Conservation (phyloP, 1,140 invertebrate species). For the Zaprionus ghesquierei region DNA sequence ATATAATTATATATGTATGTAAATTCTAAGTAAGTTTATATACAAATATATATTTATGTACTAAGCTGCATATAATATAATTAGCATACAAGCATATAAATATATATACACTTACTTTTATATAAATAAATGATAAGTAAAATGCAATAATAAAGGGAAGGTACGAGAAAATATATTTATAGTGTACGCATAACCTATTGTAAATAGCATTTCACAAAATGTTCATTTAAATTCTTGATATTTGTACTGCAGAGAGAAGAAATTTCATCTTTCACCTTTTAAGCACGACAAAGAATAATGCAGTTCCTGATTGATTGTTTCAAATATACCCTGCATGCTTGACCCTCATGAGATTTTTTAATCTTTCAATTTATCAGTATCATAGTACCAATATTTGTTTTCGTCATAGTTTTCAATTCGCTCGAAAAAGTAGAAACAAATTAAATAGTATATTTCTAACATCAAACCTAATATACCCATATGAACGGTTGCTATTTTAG, state of each 20-base stretch:
- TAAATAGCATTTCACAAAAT: slow-evolving; percentile 58
- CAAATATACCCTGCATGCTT: slow-evolving; percentile 15
- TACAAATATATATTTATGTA: slow-evolving; percentile 4
- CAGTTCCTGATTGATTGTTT: neutral
- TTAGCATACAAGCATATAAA: slow-evolving; percentile 1
- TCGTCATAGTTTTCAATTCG: neutral
- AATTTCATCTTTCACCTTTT: slow-evolving; percentile 53
- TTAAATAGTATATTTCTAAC: no score
- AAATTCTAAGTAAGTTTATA: slow-evolving; percentile 17
- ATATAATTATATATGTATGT: slow-evolving; percentile 15
- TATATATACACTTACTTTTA: slow-evolving; percentile 22
- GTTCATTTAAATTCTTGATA: slow-evolving; percentile 46
- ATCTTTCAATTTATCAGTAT: no score
- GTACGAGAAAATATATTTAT: slow-evolving; percentile 52
- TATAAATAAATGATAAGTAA: slow-evolving; percentile 31
- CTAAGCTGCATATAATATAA: neutral
- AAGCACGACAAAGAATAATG: slow-evolving; percentile 17
- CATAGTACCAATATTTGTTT: neutral
- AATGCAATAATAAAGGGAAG: slow-evolving; percentile 31
- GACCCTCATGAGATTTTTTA: neutral
- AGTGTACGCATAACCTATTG: slow-evolving; percentile 68
- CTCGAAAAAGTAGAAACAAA: neutral
- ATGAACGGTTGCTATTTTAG: no score
- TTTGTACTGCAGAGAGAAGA: slow-evolving; percentile 44
- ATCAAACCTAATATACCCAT: no score